Base-by-base conservation (phyloP, 2,888 invertebrate genomes). In the Polydrusus cervinus region DNA sequence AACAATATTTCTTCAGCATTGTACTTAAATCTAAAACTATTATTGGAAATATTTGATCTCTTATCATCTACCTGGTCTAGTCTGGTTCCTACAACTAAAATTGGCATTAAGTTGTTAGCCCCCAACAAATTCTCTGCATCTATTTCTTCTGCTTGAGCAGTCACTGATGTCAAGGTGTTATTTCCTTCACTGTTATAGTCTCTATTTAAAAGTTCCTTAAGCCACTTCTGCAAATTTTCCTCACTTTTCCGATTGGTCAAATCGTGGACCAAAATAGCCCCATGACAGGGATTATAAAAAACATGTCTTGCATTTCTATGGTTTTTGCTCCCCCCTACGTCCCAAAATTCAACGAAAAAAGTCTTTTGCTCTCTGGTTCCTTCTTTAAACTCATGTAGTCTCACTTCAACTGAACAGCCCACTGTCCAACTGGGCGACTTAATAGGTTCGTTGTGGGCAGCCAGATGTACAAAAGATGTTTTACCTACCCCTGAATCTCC, bases 401-500 rank as follows among this genome's bases (percentile, higher is more conserved):
- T 97, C 0, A 98, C 97, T 89, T 99, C 98, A 0, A 98, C 94
- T 0, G 96, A 94, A 86, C 97, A 97, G 1, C 99, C 99, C 49
- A 99, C 94, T 0, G 99, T 99, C 96, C 97, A 98, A 69, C 96
- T 93, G 0, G 97, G 97, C 75, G 95, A 95, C 68, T 90, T 89
- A 3, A 97, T 90, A 0, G 96, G 93, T 85, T 96, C 94, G 84
- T 94, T 94, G 82, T 97, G 94, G 68, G 97, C 95, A 80, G 98
- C 94, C 75, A 98, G 88, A 88, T 98, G 95, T 0, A 97, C 96
- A 60, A 99, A 89, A 0, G 97, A 97, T 5, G 98, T 96, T 90
- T 99, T 99, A 18, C 99, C 99, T 77, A 99, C 98, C 76, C 98
- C 98, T 93, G 87, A 84, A 88, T 98, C 97, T 64, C 97, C 97